Evolutionary conservation across 1,140 invertebrate genomes (phyloP).

Genomic region (Platyscapa corneri): DNA sequence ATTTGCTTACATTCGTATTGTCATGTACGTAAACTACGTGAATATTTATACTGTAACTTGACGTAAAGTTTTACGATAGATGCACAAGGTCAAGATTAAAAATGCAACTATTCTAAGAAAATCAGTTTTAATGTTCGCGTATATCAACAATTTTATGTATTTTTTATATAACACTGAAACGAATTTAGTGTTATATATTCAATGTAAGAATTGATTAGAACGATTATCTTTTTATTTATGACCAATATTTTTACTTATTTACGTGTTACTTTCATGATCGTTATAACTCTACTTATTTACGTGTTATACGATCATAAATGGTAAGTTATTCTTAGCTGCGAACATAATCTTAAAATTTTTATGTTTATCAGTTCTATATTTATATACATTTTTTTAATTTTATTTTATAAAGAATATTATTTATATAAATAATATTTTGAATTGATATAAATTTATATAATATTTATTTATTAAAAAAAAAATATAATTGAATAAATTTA

Average conservation of each 20-base stretch:
- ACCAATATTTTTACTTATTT: not conserved
- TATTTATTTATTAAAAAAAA: too few species aligned
- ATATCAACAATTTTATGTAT: not conserved
- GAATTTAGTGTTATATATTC: not conserved
- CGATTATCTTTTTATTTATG: not conserved
- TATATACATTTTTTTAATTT: too few species aligned
- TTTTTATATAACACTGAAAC: not conserved
- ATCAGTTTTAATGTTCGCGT: not conserved
- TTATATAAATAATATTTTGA: too few species aligned
- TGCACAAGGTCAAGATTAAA: slow-evolving; percentile 11
- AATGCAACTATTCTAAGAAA: slow-evolving; percentile 20
- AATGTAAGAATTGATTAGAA: not conserved
- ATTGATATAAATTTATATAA: too few species aligned
- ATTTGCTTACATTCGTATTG: not conserved
- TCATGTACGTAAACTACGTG: not conserved
- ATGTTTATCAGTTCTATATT: not conserved
- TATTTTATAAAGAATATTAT: too few species aligned
- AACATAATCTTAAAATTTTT: not conserved
- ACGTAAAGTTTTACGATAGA: not conserved
- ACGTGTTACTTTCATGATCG: not conserved
- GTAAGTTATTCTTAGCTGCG: not conserved
- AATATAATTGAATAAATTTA: too few species aligned
- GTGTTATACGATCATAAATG: too few species aligned
- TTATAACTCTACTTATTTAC: not conserved
- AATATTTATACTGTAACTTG: not conserved